Base-by-base conservation (phyloP, 2,888 invertebrate genomes). In the Limnephilus marmoratus region DNA sequence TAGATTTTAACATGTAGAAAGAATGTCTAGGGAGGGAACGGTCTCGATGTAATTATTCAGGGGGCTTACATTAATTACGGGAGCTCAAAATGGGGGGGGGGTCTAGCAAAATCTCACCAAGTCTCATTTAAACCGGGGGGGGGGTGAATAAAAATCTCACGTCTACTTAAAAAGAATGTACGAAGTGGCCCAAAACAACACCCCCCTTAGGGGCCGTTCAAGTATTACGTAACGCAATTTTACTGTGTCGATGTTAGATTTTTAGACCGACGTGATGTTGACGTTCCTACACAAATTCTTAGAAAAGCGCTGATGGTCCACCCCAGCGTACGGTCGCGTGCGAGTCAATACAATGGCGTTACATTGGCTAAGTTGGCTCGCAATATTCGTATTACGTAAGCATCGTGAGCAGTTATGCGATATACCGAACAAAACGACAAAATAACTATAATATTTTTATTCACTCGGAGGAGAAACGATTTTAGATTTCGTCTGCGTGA, bases 341-440 rank as follows among this genome's bases (percentile, higher is more conserved):
- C 87, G 87, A 53, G n/a, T 11, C 34, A 15, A 68, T 13, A 87
- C 68, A 87, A 87, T 87, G 18, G 53, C 87, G 87, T 29, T 29
- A 87, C 49, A 31, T 87, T 53, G 11, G 53, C 87, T 49, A n/a
- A 87, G 87, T 37, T 53, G 53, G 53, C 53, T 87, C 85, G 85
- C 85, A 41, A 85, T 34, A 83, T 31, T 83, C 37, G n/a, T 85
- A n/a, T 85, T 85, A 85, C 41, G 85, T 12, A 85, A 85, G 37
- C 11, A 83, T n/a, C 18, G 13, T 18, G 82, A 31, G 82, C 29
- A 18, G 82, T 83, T 31, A 83, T 37, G 15, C 82, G 82, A 83
- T 34, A 31, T 37, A n/a, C 82, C 34, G 31, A 15, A 7, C 68
- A n/a, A 68, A 68, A 68, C 2, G 24, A 68, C 24, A 68, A 68